Evolutionary conservation across 2,113 vertebrate genomes (phyloP).

Genomic region (Stigmatopora nigra): DNA sequence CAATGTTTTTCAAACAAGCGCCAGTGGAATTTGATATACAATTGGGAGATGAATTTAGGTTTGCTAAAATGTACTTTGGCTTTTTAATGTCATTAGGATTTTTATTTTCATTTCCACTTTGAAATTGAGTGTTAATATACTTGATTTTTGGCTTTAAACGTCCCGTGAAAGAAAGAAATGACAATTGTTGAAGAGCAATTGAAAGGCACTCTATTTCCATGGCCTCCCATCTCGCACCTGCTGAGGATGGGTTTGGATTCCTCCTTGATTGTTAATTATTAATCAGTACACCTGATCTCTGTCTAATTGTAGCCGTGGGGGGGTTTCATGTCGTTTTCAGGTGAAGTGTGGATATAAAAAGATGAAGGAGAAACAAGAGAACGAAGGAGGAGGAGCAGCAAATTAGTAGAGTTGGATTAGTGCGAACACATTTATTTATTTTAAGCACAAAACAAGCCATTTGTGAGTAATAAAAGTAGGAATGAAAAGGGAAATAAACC

Average conservation of each 20-base stretch:
- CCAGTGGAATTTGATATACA: not conserved
- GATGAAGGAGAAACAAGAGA: not conserved
- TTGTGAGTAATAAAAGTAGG: slow-evolving; percentile 17
- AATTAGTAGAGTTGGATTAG: slow-evolving; percentile 17
- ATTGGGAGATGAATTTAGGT: not conserved
- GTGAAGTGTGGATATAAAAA: slow-evolving; percentile 4
- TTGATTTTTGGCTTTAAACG: too few species aligned
- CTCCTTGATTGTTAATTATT: slow-evolving; percentile 61
- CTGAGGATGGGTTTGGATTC: slow-evolving; percentile 52
- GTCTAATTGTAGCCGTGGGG: slow-evolving; percentile 12
- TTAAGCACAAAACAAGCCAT: slow-evolving; percentile 39
- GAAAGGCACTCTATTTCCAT: slow-evolving; percentile 27
- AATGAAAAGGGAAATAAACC: not conserved
- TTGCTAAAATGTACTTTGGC: too few species aligned
- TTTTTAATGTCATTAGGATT: too few species aligned
- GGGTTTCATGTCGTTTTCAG: not conserved
- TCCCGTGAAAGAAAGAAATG: too few species aligned
- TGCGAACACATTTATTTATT: slow-evolving; percentile 59
- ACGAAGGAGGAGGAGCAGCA: not conserved
- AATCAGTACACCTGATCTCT: slow-evolving; percentile 54
- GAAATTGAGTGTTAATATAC: too few species aligned
- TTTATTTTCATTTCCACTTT: too few species aligned
- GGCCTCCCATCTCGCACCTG: not conserved
- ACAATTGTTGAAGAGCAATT: not conserved
- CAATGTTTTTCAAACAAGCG: not conserved